Evolutionary conservation across 2,797 vertebrate species (phyloP).

Genomic region (Chromis chromis): DNA sequence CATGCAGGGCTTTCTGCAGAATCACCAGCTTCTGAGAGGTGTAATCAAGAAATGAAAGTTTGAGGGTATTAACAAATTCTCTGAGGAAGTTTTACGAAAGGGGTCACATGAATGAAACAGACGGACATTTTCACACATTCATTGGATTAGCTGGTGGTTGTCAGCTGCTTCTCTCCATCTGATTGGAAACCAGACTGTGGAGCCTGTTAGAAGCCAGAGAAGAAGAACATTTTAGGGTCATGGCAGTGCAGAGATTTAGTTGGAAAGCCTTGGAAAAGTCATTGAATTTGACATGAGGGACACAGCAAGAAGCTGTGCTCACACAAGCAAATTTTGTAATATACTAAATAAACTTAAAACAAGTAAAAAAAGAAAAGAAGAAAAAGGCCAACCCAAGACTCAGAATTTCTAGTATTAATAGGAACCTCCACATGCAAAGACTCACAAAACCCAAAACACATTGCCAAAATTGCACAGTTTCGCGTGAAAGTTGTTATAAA

Average conservation of each 20-base stretch:
- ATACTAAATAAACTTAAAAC: constrained; percentile 18
- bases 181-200: constrained; percentile 36
- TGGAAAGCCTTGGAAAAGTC: constrained; percentile 57
- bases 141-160: constrained; percentile 50
- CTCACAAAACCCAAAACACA: constrained; percentile 11
- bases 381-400: neutral
- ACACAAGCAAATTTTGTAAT: neutral
- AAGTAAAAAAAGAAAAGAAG: too few species aligned
- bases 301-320: constrained; percentile 30
- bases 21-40: neutral
- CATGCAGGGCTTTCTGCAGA: neutral
- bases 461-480: constrained; percentile 23
- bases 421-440: neutral
- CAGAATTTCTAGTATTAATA: constrained; percentile 15
- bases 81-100: constrained; percentile 9
- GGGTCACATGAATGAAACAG: constrained; percentile 19
- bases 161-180: constrained; percentile 32
- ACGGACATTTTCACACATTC: constrained; percentile 44
- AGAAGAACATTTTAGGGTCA: constrained; percentile 46
- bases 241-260: constrained; percentile 37
- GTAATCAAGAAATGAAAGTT: neutral
- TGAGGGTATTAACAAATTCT: neutral
- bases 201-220: constrained; percentile 39
- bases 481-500: constrained; percentile 45
- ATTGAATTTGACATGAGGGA: constrained; percentile 36